phyloP scores from a whole-genome alignment of 2,113 vertebrate species.

The Orthonyx spaldingii region DNA sequence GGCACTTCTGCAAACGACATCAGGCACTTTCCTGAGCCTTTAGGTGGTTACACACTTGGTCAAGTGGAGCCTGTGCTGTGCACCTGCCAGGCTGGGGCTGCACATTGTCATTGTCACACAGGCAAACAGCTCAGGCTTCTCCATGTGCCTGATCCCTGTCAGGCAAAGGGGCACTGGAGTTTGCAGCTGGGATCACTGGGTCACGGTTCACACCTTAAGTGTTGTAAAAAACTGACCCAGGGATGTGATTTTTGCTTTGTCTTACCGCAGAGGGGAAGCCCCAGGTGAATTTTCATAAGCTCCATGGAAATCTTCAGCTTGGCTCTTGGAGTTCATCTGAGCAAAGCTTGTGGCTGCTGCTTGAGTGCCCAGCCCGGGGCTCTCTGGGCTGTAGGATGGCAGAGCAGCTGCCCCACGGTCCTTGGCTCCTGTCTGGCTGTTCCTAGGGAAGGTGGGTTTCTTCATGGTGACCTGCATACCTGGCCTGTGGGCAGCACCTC shows the following conservation, averaged over 20 bases:
- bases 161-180: neutral
- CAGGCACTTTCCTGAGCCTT: neutral
- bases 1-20: neutral
- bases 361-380: neutral
- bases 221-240: neutral
- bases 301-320: conserved; percentile 15
- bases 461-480: conserved; percentile 31
- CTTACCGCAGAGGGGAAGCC: conserved; percentile 61
- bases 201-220: neutral
- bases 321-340: neutral
- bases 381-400: neutral
- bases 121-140: neutral
- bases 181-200: neutral
- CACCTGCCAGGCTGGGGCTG: neutral
- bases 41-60: neutral
- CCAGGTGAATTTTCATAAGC: conserved; percentile 2
- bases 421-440: conserved; percentile 24
- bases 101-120: neutral
- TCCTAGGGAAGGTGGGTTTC: conserved; percentile 9
- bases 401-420: neutral
- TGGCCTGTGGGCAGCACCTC: neutral
- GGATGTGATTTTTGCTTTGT: neutral
- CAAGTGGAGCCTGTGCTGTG: neutral
- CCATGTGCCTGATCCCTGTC: neutral
- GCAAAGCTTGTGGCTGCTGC: neutral